phyloP scores from a whole-genome alignment of 2,888 invertebrate species.

The Celastrina argiolus region DNA sequence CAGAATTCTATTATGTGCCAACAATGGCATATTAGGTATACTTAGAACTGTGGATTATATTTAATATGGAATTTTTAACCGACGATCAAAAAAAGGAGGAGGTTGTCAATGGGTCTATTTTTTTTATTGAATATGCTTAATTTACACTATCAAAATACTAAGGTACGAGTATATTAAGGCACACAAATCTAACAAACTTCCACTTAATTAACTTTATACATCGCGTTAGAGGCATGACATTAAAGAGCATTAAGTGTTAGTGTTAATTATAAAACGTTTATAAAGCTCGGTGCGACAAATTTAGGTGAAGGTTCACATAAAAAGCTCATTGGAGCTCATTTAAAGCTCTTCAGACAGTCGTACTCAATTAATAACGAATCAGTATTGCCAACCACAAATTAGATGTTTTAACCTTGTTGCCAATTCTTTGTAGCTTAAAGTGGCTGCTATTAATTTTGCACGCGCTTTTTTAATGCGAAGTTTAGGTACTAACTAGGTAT shows the following conservation, averaged over 20 bases:
- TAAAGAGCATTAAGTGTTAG: conserved; percentile 4
- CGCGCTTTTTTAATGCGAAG: background rate
- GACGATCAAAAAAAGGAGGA: no score
- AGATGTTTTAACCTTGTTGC: conserved; percentile 44
- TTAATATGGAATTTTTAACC: no score
- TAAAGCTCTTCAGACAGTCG: conserved; percentile 37
- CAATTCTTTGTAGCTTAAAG: conserved; percentile 29
- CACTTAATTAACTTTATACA: no score
- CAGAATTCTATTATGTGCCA: no score
- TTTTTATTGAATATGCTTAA: no score
- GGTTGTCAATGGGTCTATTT: no score
- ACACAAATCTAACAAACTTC: no score
- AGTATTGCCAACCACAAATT: conserved; percentile 37
- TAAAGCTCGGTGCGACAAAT: conserved; percentile 19
- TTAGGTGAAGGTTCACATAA: conserved; percentile 44
- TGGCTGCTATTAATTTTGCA: background rate
- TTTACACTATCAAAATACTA: no score
- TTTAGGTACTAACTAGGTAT: background rate
- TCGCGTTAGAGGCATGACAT: no score
- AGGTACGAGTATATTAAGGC: no score
- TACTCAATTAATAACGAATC: conserved; percentile 40
- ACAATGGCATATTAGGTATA: no score
- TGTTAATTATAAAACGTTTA: conserved; percentile 24
- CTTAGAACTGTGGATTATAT: no score
- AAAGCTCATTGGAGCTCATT: conserved; percentile 39